Evolutionary conservation across 2,888 invertebrate genomes (phyloP), one percentile per base, ranked within the genome.

Genomic region (Nomada lathburiana): DNA sequence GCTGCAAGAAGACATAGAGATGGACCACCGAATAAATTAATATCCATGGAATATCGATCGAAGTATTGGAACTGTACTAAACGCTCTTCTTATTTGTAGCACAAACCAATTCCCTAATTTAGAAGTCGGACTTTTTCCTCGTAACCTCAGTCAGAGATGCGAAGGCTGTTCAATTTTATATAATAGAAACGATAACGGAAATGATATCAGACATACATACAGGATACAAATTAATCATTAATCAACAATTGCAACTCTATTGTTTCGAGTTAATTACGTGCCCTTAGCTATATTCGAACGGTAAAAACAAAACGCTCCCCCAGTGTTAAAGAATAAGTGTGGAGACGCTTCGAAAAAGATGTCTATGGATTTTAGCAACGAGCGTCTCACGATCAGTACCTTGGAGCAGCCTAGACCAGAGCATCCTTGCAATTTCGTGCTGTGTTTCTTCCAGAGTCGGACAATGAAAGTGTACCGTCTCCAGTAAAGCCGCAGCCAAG

Each of bases 401-500:
- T 26, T 71, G 71, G 74, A 69, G 13, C 67, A 52, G n/a, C 20
- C 18, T 47, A 70, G 20, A 79, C 36, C 36, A 36, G 36, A 36
- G 36, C 29, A 72, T 70, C 76, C 53, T 69, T 42, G 60, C 80
- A 80, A 76, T 82, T 76, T 82, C 74, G 76, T 79, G 79, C 57
- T 87, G 67, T 87, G 77, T 82, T 96, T 95, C 95, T 96, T 96
- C 95, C 96, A 97, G 97, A 97, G 94, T 97, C 97, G 91, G 97
- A 97, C 95, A 96, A 95, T 94, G 97, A 97, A 95, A 96, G 96
- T 93, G 95, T 95, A 88, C 95, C 96, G 42, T 95, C 96, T 52
- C 96, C 96, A 81, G 91, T 91, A 82, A 95, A 95, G 94, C 89
- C 89, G 67, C 92, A 92, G 74, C 93, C 92, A 76, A 94, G 94